Evolutionary conservation across 2,113 vertebrate genomes (phyloP).

Genomic region (Lethenteron camtschaticum): DNA sequence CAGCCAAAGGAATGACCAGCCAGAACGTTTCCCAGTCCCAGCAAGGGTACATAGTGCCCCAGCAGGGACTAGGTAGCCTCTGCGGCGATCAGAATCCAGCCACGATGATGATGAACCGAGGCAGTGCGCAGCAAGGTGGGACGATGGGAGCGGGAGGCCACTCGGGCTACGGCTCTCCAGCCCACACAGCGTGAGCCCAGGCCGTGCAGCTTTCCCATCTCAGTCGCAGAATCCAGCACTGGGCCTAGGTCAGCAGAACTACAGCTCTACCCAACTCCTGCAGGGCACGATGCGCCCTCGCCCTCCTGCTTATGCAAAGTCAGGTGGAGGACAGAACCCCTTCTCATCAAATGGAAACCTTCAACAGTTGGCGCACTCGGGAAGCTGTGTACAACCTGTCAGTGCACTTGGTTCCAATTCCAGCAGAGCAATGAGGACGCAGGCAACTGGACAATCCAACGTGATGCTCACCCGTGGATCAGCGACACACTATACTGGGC

Average conservation of each 20-base stretch:
- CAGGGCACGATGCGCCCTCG: constrained; percentile 40
- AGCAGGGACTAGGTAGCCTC: too few relatives aligned
- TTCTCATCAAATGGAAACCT: constrained; percentile 17
- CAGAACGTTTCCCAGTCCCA: too few relatives aligned
- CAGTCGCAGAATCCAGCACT: constrained; percentile 25
- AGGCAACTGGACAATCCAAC: too few relatives aligned
- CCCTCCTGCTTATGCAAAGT: constrained; percentile 43
- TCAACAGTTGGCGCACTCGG: constrained; percentile 35
- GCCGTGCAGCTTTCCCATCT: constrained; percentile 16
- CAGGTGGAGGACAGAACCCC: constrained; percentile 24
- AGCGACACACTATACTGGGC: constrained; percentile 46
- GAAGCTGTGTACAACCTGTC: constrained; percentile 10
- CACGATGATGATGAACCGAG: too few relatives aligned
- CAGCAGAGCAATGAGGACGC: too few relatives aligned
- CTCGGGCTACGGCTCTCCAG: constrained; percentile 29
- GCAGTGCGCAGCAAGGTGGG: too few relatives aligned
- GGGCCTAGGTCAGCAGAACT: constrained; percentile 28
- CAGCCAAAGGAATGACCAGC: too few relatives aligned
- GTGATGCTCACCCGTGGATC: too few relatives aligned
- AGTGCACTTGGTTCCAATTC: too few relatives aligned
- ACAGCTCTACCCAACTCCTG: constrained; percentile 22
- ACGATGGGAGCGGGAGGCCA: too few relatives aligned
- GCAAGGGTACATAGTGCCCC: too few relatives aligned
- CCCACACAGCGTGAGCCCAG: constrained; percentile 11
- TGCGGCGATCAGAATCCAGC: too few relatives aligned